A percentile compares a stretch with the other conserved stretches of the same genome.
phyloP scores from a whole-genome alignment of 2,888 invertebrate genomes.

The Ypsolopha sequella region DNA sequence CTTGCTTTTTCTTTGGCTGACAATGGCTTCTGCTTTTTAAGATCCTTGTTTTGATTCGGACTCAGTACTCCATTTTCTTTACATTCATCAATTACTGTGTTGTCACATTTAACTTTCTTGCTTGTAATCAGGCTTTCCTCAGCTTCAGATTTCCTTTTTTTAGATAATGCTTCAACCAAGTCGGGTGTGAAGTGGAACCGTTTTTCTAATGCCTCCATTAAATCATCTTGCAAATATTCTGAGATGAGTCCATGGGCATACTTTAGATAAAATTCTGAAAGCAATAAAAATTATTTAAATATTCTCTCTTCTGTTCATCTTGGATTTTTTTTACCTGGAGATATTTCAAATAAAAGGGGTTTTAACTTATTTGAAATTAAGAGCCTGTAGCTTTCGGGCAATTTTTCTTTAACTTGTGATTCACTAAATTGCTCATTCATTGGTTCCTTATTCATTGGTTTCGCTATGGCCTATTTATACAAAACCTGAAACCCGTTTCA shows the following conservation, averaged over 20 bases:
- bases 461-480: too few relatives aligned
- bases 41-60: conserved; percentile 35
- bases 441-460: too few relatives aligned
- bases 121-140: conserved; percentile 37
- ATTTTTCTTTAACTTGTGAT: too few relatives aligned
- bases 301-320: too few relatives aligned
- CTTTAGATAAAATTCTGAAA: conserved; percentile 74
- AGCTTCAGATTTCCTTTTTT: conserved; percentile 66
- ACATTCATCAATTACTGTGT: conserved; percentile 33
- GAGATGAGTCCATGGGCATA: conserved; percentile 86
- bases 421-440: too few relatives aligned
- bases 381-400: too few relatives aligned
- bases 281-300: conserved; percentile 1
- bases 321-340: too few relatives aligned
- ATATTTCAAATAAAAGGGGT: too few relatives aligned
- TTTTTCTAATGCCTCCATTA: conserved; percentile 74
- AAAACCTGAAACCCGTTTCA: too few relatives aligned
- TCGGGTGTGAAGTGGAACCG: conserved; percentile 77
- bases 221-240: conserved; percentile 80
- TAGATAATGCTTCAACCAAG: conserved; percentile 50
- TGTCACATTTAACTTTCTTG: conserved; percentile 49
- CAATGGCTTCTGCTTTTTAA: conserved; percentile 63
- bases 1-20: conserved; percentile 81
- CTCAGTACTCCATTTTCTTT: conserved; percentile 36
- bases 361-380: too few relatives aligned